These are phyloP conservation scores for Ormyrus labotus DNA, from an alignment of 2,888 invertebrate genomes.

Conservation along the genomic window DNA sequence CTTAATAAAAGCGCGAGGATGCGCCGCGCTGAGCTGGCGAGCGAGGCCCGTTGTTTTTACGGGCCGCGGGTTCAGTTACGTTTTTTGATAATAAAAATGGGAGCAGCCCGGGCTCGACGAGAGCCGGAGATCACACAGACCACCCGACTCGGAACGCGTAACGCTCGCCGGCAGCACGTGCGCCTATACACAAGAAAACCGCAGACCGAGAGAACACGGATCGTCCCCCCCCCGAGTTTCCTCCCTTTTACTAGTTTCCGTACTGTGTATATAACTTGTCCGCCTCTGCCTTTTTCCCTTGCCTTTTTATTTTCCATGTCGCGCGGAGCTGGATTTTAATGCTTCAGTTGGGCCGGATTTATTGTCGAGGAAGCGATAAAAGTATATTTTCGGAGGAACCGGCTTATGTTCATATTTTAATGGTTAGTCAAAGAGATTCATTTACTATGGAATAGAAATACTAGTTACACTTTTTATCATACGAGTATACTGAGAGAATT, in stretches of 20 bases:
- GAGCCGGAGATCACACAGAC: slow-evolving; percentile 49
- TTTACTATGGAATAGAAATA: too few species aligned
- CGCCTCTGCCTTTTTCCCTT: not conserved
- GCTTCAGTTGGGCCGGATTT: not conserved
- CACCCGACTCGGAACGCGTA: slow-evolving; percentile 60
- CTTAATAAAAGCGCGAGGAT: not conserved
- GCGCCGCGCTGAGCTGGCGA: not conserved
- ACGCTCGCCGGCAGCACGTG: slow-evolving; percentile 61
- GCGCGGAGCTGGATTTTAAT: slow-evolving; percentile 13
- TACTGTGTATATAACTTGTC: slow-evolving; percentile 8
- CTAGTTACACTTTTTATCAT: too few species aligned
- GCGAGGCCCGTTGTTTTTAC: slow-evolving; percentile 16
- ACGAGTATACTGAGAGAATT: too few species aligned
- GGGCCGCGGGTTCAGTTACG: slow-evolving; percentile 47
- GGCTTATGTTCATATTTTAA: too few species aligned
- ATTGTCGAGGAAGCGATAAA: slow-evolving; percentile 17
- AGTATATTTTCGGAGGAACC: not conserved
- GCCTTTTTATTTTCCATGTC: slow-evolving; percentile 3
- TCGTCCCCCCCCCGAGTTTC: slow-evolving; percentile 23
- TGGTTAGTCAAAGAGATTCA: too few species aligned
- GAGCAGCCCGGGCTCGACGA: not conserved
- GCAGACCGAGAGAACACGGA: slow-evolving; percentile 63
- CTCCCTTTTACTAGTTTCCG: slow-evolving; percentile 13
- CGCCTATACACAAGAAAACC: slow-evolving; percentile 61
- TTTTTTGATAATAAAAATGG: slow-evolving; percentile 63